Evolutionary conservation across 2,888 invertebrate genomes (phyloP), one percentile per base, ranked within the genome.

Genomic region (Melanotus villosus): DNA sequence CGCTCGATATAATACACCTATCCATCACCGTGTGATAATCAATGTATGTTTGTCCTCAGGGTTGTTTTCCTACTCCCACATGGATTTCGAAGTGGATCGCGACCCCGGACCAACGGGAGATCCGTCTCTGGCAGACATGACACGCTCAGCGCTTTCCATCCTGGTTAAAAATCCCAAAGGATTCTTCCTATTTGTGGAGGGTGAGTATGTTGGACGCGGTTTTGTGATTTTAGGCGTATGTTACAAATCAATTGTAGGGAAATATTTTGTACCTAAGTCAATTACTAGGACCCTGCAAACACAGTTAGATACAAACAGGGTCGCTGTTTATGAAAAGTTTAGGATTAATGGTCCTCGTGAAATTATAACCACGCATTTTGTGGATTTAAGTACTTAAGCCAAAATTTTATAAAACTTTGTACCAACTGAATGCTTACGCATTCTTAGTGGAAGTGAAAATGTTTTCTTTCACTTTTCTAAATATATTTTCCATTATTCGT

Each of bases 51-150:
- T 74, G 65, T 72, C 73, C 71, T 43, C 82, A 93, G 93, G 93
- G 77, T 83, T 93, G 73, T 93, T 93, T 81, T 89, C 92, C 74
- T 92, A 92, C 80, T 92, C 92, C 16, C 93, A 93, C 82, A 91
- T 93, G 92, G 92, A 92, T 79, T 93, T 93, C 80, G 92, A 93
- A 75, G 91, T 90, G 21, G 92, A 93, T 80, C 86, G 92, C 23
- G 91, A 91, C 76, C 88, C 89, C 34, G 88, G 88, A 18, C 87
- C 89, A n/a, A 84, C 84, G 14, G 92, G 92, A 54, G 92, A 93
- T 80, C 93, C 93, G 0, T 92, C 92, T 0, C 84, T 93, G 18
- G 90, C 92, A 1, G 93, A 93, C 80, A 93, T 93, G 93, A 92
- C 93, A 30, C 86, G 90, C 52, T 90, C 90, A 41, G 93, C 93